Percentiles rank a stretch among this genome's conserved stretches.
Conservation (phyloP, 2,113 vertebrate genomes). For the Atherinomorus stipes region DNA sequence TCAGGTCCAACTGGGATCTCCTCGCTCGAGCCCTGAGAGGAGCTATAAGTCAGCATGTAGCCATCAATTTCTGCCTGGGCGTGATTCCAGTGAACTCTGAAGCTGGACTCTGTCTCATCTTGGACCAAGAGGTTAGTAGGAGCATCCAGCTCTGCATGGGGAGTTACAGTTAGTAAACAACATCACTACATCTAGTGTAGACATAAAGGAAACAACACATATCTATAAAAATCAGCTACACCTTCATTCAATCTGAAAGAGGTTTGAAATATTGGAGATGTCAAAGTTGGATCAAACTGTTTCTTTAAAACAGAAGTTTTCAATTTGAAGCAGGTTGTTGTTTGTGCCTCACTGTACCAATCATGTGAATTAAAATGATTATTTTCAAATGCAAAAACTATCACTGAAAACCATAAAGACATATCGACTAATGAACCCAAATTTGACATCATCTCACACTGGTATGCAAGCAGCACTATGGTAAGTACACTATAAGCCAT, state of each 20-base stretch:
- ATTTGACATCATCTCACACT: constrained; percentile 35
- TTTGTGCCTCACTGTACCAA: too few relatives aligned
- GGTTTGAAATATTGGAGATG: constrained; percentile 61
- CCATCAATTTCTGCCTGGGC: constrained; percentile 81
- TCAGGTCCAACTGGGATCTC: constrained; percentile 78
- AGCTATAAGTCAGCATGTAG: constrained; percentile 84
- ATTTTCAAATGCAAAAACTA: not conserved
- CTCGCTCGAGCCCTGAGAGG: constrained; percentile 72
- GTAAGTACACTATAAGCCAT: constrained; percentile 11
- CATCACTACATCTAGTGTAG: constrained; percentile 23
- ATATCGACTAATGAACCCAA: constrained; percentile 12
- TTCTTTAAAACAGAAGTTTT: not conserved
- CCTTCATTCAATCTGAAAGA: not conserved
- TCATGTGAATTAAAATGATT: too few relatives aligned
- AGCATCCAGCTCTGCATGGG: constrained; percentile 61
- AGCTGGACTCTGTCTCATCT: constrained; percentile 80
- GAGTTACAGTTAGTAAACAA: constrained; percentile 53
- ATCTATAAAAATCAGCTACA: constrained; percentile 3
- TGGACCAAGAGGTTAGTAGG: constrained; percentile 62
- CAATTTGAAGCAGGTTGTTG: not conserved
- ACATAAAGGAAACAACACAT: constrained; percentile 20
- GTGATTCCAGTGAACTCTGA: constrained; percentile 79
- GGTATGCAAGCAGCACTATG: not conserved
- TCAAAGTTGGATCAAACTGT: constrained; percentile 34
- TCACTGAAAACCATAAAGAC: not conserved